These are phyloP conservation scores for Papilio glaucus DNA, from an alignment of 1,140 invertebrate genomes.

Conservation along the genomic window DNA sequence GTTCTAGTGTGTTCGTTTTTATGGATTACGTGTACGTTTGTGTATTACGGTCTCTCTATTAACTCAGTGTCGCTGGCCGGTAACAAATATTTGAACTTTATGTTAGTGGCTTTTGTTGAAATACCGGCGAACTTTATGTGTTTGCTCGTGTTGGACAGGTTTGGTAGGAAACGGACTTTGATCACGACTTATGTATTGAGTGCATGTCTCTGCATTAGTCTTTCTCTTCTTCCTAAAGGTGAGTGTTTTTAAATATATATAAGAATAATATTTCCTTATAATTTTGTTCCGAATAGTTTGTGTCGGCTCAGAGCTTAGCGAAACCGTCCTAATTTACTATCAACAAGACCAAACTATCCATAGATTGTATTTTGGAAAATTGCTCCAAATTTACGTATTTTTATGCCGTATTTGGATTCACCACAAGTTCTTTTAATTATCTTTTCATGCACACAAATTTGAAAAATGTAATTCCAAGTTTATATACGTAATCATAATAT, in stretches of 20 bases:
- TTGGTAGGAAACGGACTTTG: slow-evolving; percentile 71
- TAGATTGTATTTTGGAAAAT: no score
- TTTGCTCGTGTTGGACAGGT: slow-evolving; percentile 68
- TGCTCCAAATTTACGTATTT: no score
- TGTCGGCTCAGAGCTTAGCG: no score
- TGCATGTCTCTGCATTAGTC: slow-evolving; percentile 69
- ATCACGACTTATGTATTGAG: slow-evolving; percentile 72
- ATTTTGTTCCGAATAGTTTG: no score
- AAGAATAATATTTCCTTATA: not conserved
- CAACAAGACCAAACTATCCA: no score
- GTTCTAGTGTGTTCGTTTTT: slow-evolving; percentile 70
- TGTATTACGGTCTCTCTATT: slow-evolving; percentile 88
- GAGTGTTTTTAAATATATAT: slow-evolving; percentile 39
- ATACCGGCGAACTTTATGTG: slow-evolving; percentile 84
- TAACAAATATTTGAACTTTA: slow-evolving; percentile 85
- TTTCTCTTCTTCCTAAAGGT: slow-evolving; percentile 73
- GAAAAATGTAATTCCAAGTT: no score
- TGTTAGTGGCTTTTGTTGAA: slow-evolving; percentile 84
- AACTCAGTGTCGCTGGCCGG: slow-evolving; percentile 87
- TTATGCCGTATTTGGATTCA: no score
- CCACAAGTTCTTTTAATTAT: no score
- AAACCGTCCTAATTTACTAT: no score
- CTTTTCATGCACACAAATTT: no score
- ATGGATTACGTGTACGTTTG: slow-evolving; percentile 82
- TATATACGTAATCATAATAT: no score